These are phyloP conservation scores for Fistularia tabacaria DNA, from an alignment of 2,797 vertebrate genomes.

Conservation along the genomic window DNA sequence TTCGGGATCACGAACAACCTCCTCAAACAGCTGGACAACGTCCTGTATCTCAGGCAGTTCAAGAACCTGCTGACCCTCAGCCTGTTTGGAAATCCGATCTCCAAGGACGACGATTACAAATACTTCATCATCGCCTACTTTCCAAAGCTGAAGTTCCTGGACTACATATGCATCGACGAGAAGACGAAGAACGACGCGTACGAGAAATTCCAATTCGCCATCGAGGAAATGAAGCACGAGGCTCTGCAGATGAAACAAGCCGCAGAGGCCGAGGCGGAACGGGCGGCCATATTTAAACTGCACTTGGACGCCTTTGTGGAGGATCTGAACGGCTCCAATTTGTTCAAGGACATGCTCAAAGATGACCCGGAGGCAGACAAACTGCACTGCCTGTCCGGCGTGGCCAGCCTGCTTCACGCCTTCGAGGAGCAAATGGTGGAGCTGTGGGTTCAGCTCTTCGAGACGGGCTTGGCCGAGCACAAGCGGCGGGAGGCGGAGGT, in stretches of 20 bases:
- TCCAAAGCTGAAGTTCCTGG: slow-evolving; percentile 80
- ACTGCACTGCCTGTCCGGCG: slow-evolving; percentile 72
- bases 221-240: slow-evolving; percentile 63
- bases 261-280: slow-evolving; percentile 47
- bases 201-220: slow-evolving; percentile 60
- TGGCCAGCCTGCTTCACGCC: slow-evolving; percentile 67
- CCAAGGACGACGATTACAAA: slow-evolving; percentile 67
- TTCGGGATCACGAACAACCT: slow-evolving; percentile 84
- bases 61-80: slow-evolving; percentile 75
- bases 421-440: slow-evolving; percentile 76
- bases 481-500: slow-evolving; percentile 74
- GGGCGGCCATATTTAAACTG: slow-evolving; percentile 67
- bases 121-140: slow-evolving; percentile 79
- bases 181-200: slow-evolving; percentile 71
- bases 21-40: slow-evolving; percentile 75
- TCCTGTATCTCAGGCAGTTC: slow-evolving; percentile 83
- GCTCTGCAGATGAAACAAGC: slow-evolving; percentile 62
- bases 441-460: slow-evolving; percentile 78
- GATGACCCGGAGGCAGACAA: slow-evolving; percentile 77
- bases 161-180: slow-evolving; percentile 76
- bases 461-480: slow-evolving; percentile 77
- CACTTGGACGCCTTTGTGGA: slow-evolving; percentile 87
- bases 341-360: slow-evolving; percentile 81
- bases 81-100: slow-evolving; percentile 82
- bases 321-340: slow-evolving; percentile 77